Evolutionary conservation across 2,113 vertebrate species (phyloP), one percentile per base, ranked within the genome.

Genomic region (Nerophis ophidion): DNA sequence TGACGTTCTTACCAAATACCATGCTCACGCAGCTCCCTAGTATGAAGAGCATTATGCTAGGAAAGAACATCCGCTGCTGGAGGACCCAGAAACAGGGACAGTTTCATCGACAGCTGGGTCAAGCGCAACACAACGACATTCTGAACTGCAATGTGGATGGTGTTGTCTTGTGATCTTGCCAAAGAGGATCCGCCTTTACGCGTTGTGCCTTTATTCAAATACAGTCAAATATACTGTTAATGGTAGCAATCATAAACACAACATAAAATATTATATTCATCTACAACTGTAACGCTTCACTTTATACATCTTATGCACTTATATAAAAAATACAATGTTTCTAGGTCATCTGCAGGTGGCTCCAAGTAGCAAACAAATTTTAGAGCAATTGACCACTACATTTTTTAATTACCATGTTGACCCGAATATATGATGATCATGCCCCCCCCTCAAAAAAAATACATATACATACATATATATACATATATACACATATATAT

Each of bases 1-100:
- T 94, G 62, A 67, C 64, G 0, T 87, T 89, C 2, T 81, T 95
- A 66, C 93, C 95, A 1, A 90, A 87, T 46, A 79, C 76, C 19
- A 83, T 92, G 69, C 82, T 97, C 19, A 87, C 79, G 63, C 85
- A 93, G 58, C 79, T 99, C 62, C 94, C 94, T 0, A 92, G 90
- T 1, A 88, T 99, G 71, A 93, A 94, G 86, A 95, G 91, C 16
- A 84, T 97, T 65, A 89, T 85, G 4, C 61, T 96, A 66, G 90
- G 91, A 60, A 82, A 77, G 66, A 83, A 86, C 33, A 60, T 92
- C 53, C 85, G 81, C 36, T 99, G 97, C 80, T 88, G 94, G 83
- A 95, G 92, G 79, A 92, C 90, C 17, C 88, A 94, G 64, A 93
- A 88, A 71, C 92, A 93, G 77, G 93, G 92, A 2, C 88, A 92